Evolutionary conservation across 2,113 vertebrate species (phyloP).

Genomic region (Oplegnathus fasciatus): DNA sequence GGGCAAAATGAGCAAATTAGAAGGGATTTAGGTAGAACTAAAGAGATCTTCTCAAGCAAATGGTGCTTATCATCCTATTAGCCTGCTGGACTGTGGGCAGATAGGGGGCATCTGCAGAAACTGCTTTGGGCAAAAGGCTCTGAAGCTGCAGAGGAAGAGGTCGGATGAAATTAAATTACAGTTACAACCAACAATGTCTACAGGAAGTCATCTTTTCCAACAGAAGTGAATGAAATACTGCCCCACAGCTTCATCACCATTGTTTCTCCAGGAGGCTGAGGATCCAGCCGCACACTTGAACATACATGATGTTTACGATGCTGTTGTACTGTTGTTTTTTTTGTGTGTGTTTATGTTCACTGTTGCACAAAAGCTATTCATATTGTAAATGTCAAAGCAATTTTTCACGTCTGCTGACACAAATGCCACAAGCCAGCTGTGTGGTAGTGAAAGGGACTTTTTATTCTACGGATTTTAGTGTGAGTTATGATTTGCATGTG

Average conservation of each 20-base stretch:
- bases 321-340: background rate
- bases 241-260: background rate
- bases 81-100: constrained; percentile 49
- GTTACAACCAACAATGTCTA: constrained; percentile 2
- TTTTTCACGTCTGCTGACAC: constrained; percentile 56
- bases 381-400: constrained; percentile 61
- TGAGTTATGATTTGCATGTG: constrained; percentile 24
- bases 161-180: constrained; percentile 39
- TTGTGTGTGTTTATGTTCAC: background rate
- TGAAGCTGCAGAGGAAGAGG: constrained; percentile 17
- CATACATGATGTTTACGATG: background rate
- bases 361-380: constrained; percentile 31
- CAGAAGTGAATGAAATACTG: background rate
- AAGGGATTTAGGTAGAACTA: constrained; percentile 65
- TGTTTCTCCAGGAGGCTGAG: background rate
- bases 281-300: background rate
- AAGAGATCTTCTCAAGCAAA: constrained; percentile 66
- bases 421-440: constrained; percentile 43
- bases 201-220: background rate
- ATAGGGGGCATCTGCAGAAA: constrained; percentile 40
- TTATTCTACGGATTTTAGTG: background rate
- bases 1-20: constrained; percentile 62
- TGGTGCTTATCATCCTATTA: constrained; percentile 71
- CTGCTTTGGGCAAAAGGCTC: constrained; percentile 17
- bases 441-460: background rate